Conservation (phyloP, 2,888 invertebrate species). For the Eupelmus urozonus region DNA sequence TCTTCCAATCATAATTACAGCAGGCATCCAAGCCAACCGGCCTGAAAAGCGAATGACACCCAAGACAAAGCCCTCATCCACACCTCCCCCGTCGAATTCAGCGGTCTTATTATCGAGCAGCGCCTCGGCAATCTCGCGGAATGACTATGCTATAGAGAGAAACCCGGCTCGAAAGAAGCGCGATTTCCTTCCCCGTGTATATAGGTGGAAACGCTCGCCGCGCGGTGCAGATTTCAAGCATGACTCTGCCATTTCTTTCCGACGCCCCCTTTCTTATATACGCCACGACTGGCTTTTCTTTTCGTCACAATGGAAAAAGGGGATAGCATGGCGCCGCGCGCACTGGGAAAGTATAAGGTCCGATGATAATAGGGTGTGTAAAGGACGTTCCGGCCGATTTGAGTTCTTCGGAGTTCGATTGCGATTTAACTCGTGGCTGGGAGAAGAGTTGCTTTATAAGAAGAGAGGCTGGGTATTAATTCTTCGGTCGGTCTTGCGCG, state of each 20-base stretch:
- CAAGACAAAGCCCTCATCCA: not conserved
- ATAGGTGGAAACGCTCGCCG: not conserved
- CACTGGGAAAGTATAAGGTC: no score
- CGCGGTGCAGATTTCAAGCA: conserved; percentile 12
- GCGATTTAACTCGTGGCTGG: no score
- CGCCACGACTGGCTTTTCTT: no score
- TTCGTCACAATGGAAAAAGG: no score
- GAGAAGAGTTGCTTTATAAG: no score
- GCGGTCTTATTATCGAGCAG: not conserved
- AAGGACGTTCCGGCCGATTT: conserved; percentile 11
- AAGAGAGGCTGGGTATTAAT: no score
- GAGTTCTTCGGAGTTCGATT: not conserved
- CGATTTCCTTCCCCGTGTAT: conserved; percentile 8
- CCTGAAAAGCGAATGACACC: no score
- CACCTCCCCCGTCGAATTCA: not conserved
- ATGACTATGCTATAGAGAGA: conserved; percentile 48
- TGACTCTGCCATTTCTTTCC: conserved; percentile 38
- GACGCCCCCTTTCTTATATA: not conserved
- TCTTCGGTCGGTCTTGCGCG: no score
- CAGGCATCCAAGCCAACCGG: no score
- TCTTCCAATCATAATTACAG: no score
- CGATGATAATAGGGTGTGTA: no score
- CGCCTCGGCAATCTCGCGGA: conserved; percentile 17
- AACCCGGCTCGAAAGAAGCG: not conserved
- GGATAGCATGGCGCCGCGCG: no score